Evolutionary conservation across 1,140 invertebrate species (phyloP).

Genomic region (Drosophila ambigua): DNA sequence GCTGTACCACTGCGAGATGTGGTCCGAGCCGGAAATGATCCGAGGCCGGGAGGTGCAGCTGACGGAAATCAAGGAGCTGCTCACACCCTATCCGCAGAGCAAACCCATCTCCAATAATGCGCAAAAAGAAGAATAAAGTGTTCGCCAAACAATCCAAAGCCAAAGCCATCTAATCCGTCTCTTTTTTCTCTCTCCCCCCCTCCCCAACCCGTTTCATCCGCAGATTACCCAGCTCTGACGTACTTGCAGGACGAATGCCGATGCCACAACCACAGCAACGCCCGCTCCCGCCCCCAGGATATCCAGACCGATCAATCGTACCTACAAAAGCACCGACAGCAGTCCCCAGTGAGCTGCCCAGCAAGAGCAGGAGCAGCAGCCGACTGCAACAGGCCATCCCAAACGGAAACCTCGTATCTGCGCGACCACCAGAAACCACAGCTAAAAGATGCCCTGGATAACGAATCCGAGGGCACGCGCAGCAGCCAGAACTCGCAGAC

Average conservation of each 20-base stretch:
- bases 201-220: neutral
- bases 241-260: conserved; percentile 58
- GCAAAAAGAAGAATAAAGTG: conserved; percentile 30
- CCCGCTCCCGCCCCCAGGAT: conserved; percentile 27
- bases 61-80: conserved; percentile 52
- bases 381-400: conserved; percentile 31
- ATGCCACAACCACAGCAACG: conserved; percentile 20
- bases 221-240: conserved; percentile 69
- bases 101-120: too few relatives aligned
- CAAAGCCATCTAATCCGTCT: conserved; percentile 36
- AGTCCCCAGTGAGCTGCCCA: too few relatives aligned
- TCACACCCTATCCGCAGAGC: neutral
- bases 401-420: conserved; percentile 50
- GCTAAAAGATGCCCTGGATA: neutral
- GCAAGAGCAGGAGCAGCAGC: neutral
- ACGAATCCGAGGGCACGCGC: neutral
- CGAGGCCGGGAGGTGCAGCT: conserved; percentile 53
- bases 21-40: conserved; percentile 18
- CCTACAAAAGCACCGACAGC: conserved; percentile 30
- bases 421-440: conserved; percentile 2
- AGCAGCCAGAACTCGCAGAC: conserved; percentile 12
- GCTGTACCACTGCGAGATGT: conserved; percentile 67
- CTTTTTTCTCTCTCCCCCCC: neutral
- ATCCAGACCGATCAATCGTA: conserved; percentile 57
- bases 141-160: conserved; percentile 17